Evolutionary conservation across 2,113 vertebrate species (phyloP).

Genomic region (Istiophorus platypterus): DNA sequence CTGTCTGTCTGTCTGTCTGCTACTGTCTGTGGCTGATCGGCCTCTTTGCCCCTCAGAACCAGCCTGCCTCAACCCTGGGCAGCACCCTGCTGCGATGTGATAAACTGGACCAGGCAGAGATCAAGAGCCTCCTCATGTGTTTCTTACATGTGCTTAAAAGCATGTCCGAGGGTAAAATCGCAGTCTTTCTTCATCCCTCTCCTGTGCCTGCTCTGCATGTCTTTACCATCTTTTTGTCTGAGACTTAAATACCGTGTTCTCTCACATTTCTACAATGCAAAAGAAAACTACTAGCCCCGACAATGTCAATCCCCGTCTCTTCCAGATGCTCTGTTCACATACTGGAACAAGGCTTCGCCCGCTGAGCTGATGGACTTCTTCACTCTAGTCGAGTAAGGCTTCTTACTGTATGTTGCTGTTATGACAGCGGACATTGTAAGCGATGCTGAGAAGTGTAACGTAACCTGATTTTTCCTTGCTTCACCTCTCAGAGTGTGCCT

Average conservation of each 20-base stretch:
- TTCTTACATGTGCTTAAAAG: slow-evolving; percentile 97
- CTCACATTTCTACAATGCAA: background rate
- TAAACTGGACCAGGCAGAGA: slow-evolving; percentile 96
- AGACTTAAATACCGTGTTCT: background rate
- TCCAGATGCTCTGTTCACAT: slow-evolving; percentile 95
- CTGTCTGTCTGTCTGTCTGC: too few species aligned
- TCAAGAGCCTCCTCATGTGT: slow-evolving; percentile 97
- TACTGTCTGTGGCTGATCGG: slow-evolving; percentile 22
- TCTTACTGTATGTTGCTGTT: background rate
- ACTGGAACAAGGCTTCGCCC: slow-evolving; percentile 97
- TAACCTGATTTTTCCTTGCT: background rate
- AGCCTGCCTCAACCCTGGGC: slow-evolving; percentile 87
- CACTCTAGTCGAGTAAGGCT: slow-evolving; percentile 94
- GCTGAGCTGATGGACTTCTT: slow-evolving; percentile 98
- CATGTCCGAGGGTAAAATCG: slow-evolving; percentile 95
- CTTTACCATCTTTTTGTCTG: background rate
- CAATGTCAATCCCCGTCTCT: slow-evolving; percentile 37
- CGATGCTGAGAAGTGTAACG: background rate
- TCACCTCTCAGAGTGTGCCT: slow-evolving; percentile 90
- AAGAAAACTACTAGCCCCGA: background rate
- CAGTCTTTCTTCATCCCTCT: background rate
- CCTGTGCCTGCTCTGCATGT: background rate
- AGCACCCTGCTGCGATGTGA: slow-evolving; percentile 92
- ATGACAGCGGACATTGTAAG: background rate
- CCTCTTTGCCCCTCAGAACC: slow-evolving; percentile 83